These are phyloP conservation scores for Phocoena sinus DNA, from an alignment of 2,113 vertebrate genomes.

Conservation along the genomic window DNA sequence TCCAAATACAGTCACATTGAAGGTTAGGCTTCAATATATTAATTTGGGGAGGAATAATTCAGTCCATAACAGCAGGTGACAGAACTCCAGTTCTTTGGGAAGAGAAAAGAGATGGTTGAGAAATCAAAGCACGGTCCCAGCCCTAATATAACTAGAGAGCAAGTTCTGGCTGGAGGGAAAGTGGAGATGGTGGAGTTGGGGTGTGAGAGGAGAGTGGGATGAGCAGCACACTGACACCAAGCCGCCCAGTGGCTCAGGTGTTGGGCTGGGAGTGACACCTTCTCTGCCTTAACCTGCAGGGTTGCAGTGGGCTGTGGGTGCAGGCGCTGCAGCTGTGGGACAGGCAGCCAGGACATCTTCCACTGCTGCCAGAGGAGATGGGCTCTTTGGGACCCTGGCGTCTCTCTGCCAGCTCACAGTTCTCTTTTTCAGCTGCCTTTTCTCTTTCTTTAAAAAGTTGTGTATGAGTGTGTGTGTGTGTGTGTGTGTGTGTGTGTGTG, in stretches of 20 bases:
- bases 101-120: not conserved
- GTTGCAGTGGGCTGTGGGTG: accelerated
- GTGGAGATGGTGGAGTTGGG: not conserved
- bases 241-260: not conserved
- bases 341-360: too few relatives aligned
- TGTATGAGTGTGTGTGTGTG: not conserved
- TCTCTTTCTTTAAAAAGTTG: not conserved
- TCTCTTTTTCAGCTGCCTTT: not conserved
- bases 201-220: not conserved
- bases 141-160: not conserved
- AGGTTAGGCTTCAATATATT: not conserved
- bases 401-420: not conserved
- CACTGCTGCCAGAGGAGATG: not conserved
- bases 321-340: too few relatives aligned
- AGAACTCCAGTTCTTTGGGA: not conserved
- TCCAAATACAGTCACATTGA: not conserved
- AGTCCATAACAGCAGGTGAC: not conserved
- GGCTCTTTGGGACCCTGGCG: not conserved
- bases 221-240: not conserved
- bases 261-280: not conserved
- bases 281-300: not conserved
- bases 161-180: not conserved
- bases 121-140: not conserved
- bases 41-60: not conserved
- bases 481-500: not conserved